phyloP scores from a whole-genome alignment of 2,113 vertebrate genomes.

The Jacana jacana region DNA sequence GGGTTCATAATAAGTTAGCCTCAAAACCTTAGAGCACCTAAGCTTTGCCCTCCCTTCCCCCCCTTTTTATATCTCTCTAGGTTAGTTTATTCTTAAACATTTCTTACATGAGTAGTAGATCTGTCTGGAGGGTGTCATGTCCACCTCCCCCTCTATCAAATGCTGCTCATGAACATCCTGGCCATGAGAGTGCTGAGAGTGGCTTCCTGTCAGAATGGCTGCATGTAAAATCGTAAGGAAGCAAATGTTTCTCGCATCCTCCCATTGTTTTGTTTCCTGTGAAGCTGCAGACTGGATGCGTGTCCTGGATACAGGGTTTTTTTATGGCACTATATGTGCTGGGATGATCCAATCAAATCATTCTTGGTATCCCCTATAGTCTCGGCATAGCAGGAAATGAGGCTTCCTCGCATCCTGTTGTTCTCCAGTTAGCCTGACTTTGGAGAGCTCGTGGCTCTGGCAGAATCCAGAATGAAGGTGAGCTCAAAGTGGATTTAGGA shows the following conservation, averaged over 20 bases:
- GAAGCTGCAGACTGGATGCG: background rate
- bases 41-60: background rate
- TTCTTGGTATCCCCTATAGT: conserved; percentile 12
- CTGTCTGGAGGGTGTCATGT: background rate
- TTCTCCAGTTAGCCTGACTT: conserved; percentile 41
- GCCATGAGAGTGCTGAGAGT: background rate
- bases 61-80: background rate
- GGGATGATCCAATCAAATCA: conserved; percentile 36
- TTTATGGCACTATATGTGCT: background rate
- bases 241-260: conserved; percentile 9
- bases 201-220: conserved; percentile 12
- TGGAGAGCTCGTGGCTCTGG: background rate
- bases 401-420: conserved; percentile 64
- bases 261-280: conserved; percentile 67
- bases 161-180: background rate
- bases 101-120: background rate
- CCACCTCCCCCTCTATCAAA: background rate
- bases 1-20: background rate
- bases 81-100: background rate
- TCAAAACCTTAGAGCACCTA: background rate
- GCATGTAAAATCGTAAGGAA: conserved; percentile 3
- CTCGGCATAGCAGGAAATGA: conserved; percentile 61
- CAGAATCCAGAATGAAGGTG: conserved; percentile 77
- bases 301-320: conserved; percentile 38
- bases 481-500: conserved; percentile 26